These are phyloP conservation scores for Anas acuta DNA, from an alignment of 2,797 vertebrate species.

Conservation along the genomic window DNA sequence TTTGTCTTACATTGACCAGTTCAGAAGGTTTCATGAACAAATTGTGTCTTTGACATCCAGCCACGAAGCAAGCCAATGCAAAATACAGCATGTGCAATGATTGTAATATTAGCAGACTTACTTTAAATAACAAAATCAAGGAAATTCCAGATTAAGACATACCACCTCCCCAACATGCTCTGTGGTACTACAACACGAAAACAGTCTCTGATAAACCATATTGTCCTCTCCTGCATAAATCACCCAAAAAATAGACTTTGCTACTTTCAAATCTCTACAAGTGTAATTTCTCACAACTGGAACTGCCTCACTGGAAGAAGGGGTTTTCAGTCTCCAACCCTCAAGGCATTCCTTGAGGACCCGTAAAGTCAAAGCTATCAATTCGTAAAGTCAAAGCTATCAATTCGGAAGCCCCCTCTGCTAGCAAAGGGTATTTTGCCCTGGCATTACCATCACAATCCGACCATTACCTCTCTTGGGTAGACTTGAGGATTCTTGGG, in stretches of 20 bases:
- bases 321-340: not conserved
- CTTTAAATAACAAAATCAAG: not conserved
- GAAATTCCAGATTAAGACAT: not conserved
- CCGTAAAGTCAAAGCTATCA: not conserved
- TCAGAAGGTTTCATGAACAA: slow-evolving; percentile 35
- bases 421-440: not conserved
- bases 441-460: not conserved
- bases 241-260: not conserved
- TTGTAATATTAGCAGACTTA: not conserved
- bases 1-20: slow-evolving; percentile 5
- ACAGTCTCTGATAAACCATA: not conserved
- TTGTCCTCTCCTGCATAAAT: not conserved
- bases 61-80: not conserved
- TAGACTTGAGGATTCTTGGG: not conserved
- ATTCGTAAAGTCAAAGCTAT: not conserved
- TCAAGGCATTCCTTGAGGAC: not conserved
- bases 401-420: not conserved
- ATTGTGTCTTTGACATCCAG: not conserved
- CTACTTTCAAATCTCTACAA: not conserved
- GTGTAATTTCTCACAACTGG: not conserved
- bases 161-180: not conserved
- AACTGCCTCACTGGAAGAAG: not conserved
- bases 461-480: not conserved
- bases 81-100: not conserved
- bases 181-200: not conserved